phyloP scores from a whole-genome alignment of 2,113 vertebrate species.

The Butastur rufipennis region DNA sequence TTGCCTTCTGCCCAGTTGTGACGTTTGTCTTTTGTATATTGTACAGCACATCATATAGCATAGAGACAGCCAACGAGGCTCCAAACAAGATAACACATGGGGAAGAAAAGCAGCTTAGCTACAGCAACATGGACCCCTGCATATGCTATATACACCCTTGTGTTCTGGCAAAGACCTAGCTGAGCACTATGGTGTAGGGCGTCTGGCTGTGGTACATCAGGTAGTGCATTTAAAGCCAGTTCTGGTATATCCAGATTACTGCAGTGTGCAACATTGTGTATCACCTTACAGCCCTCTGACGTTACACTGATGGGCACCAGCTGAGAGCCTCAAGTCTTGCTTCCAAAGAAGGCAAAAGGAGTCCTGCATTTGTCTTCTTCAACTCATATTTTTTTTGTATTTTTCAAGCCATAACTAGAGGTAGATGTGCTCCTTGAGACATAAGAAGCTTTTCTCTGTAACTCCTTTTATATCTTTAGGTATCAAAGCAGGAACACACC shows the following conservation, averaged over 20 bases:
- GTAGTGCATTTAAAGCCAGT: background rate
- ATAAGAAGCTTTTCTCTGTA: background rate
- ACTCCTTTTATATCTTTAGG: background rate
- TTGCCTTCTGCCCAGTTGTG: background rate
- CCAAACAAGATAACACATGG: background rate
- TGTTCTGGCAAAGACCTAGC: background rate
- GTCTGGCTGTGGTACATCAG: background rate
- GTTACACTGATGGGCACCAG: background rate
- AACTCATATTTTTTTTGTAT: background rate
- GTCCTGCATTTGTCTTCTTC: background rate
- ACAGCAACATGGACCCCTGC: background rate
- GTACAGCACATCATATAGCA: background rate
- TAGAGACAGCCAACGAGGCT: background rate
- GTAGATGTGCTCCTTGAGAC: background rate
- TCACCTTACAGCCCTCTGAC: background rate
- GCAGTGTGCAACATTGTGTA: background rate
- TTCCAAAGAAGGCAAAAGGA: background rate
- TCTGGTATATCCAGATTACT: background rate
- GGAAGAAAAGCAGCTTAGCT: background rate
- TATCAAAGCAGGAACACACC: background rate
- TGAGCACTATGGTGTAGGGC: background rate
- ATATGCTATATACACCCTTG: accelerated
- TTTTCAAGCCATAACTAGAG: background rate
- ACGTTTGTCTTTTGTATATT: background rate
- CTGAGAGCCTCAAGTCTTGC: background rate